Percentiles rank a stretch among this genome's conserved stretches.
Conservation (phyloP, 1,140 invertebrate species). For the Cherax quadricarinatus region DNA sequence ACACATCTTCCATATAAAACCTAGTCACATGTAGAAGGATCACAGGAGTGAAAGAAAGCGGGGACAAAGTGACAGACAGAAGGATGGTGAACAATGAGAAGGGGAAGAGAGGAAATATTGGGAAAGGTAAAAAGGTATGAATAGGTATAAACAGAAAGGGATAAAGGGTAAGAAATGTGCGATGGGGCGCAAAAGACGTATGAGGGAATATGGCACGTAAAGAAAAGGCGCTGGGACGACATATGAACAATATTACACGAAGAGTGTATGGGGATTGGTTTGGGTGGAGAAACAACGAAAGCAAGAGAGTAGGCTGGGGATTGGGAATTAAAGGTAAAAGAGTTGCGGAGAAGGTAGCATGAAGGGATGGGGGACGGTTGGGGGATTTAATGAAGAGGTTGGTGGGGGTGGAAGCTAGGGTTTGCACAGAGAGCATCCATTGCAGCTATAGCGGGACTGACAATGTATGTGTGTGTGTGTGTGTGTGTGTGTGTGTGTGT, state of each 20-base stretch:
- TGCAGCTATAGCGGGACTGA: constrained; percentile 5
- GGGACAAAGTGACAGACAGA: not conserved
- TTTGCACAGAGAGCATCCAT: not conserved
- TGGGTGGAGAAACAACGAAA: too few species aligned
- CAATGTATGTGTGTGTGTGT: too few species aligned
- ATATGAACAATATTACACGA: too few species aligned
- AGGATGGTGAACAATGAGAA: constrained; percentile 5
- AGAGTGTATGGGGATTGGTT: too few species aligned
- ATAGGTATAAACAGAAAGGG: not conserved
- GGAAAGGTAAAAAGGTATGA: not conserved
- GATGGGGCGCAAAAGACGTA: not conserved
- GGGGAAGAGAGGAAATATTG: not conserved
- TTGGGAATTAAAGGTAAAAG: too few species aligned
- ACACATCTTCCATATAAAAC: constrained; percentile 18
- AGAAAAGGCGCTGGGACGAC: not conserved
- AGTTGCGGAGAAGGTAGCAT: not conserved
- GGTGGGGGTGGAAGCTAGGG: not conserved
- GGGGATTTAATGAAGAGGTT: not conserved
- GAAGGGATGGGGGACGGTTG: not conserved
- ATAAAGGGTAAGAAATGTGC: not conserved
- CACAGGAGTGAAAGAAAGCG: not conserved
- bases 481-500: too few species aligned
- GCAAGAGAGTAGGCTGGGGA: not conserved
- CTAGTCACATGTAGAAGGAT: constrained; percentile 4
- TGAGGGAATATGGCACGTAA: constrained; percentile 1